A percentile compares a stretch with the other conserved stretches of the same genome.
phyloP scores from a whole-genome alignment of 2,113 vertebrate genomes.

The Sula dactylatra region DNA sequence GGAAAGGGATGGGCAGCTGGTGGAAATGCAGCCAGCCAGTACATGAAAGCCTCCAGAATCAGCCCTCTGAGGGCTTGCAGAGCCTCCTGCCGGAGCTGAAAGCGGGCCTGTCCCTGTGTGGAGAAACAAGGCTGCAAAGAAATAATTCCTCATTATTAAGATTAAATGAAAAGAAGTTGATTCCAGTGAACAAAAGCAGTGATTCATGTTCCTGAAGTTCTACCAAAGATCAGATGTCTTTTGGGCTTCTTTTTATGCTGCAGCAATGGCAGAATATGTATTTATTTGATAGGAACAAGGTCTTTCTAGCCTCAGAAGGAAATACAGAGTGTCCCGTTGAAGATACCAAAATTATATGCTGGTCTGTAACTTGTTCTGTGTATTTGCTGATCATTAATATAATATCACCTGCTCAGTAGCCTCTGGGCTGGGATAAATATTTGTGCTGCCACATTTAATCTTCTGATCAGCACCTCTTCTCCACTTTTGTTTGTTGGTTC shows the following conservation, averaged over 20 bases:
- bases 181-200: not conserved
- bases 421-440: not conserved
- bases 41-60: rapidly evolving
- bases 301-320: not conserved
- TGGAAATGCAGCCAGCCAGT: not conserved
- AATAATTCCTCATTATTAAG: not conserved
- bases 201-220: not conserved
- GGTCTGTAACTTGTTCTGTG: not conserved
- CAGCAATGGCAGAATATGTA: not conserved
- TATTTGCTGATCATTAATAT: not conserved
- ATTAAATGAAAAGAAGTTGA: not conserved
- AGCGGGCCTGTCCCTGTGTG: not conserved
- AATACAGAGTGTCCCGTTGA: not conserved
- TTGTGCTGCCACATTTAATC: not conserved
- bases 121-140: not conserved
- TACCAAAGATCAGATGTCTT: not conserved
- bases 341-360: not conserved
- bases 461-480: not conserved
- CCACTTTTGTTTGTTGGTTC: not conserved
- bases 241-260: not conserved
- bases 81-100: not conserved
- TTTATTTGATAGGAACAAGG: not conserved
- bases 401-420: not conserved
- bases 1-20: not conserved
- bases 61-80: rapidly evolving